Base-by-base conservation (phyloP, 2,888 invertebrate species). In the Tanytarsus gracilentus region DNA sequence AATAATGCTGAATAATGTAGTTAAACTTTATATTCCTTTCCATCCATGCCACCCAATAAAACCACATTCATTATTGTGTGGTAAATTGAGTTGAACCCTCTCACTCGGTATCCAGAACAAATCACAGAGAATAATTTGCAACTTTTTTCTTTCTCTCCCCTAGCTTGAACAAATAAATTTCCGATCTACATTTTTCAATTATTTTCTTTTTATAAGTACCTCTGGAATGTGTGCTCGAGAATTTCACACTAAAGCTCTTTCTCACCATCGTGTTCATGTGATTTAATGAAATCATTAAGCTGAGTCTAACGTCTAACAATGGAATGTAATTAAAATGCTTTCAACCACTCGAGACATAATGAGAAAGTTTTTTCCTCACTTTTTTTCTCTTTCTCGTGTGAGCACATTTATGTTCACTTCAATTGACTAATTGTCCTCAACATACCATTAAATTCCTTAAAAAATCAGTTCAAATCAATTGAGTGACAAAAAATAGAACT, bases 241-340 rank as follows among this genome's bases (percentile, higher is more conserved):
- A n/a, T 5, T 33, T 33, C 11, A 33, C 9, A 33, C 9, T 33
- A 11, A n/a, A 33, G 11, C n/a, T 33, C n/a, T n/a, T n/a, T 33
- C n/a, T n/a, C n/a, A 11, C 11, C 9, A 5, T 33, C n/a, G 6
- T 11, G n/a, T 33, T 33, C n/a, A 9, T 11, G 6, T 11, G n/a
- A 9, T 33, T 33, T 33, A 33, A 33, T 33, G 33, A 33, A 33
- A 9, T 33, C 33, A 33, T 33, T 33, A 33, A 33, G n/a, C 2
- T 33, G 11, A n/a, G n/a, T n/a, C n/a, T n/a, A n/a, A 9, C n/a
- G 33, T 9, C 33, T 33, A 16, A 40, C 8, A 40, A 40, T 2
- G 30, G 30, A 52, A 29, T 27, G 52, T 30, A 52, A 52, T 52
- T 52, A 52, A 52, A 52, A 52, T 16, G 52, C 52, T 52, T 52